Conservation (phyloP, 2,888 invertebrate species). For the Agonopterix heracliana region DNA sequence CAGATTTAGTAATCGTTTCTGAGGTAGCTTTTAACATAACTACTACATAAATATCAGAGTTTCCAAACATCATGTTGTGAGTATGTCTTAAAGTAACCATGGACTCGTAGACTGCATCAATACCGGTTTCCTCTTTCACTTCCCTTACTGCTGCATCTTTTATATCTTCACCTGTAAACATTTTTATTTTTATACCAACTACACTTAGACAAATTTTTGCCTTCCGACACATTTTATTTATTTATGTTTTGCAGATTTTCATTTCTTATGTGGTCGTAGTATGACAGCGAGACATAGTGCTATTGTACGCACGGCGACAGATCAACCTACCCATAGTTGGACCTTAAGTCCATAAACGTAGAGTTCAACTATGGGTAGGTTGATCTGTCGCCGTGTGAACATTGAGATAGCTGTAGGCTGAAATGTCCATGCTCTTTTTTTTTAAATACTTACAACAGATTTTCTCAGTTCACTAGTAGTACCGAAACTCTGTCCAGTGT, state of each 20-base stretch:
- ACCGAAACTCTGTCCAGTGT: too few species aligned
- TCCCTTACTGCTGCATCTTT: conserved; percentile 89
- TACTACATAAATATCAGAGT: conserved; percentile 92
- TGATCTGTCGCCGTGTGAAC: too few species aligned
- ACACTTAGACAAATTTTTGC: not conserved
- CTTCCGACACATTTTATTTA: not conserved
- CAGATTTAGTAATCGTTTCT: conserved; percentile 79
- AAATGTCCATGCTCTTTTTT: too few species aligned
- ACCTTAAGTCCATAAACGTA: too few species aligned
- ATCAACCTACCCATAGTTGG: too few species aligned
- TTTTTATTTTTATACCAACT: not conserved
- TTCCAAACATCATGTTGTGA: conserved; percentile 84
- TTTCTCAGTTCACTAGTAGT: too few species aligned
- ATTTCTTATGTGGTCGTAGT: too few species aligned
- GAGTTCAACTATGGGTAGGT: too few species aligned
- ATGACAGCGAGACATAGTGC: too few species aligned
- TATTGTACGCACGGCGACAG: too few species aligned
- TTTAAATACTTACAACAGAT: too few species aligned
- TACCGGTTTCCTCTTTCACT: conserved; percentile 93
- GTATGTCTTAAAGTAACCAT: conserved; percentile 87
- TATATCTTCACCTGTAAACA: conserved; percentile 84
- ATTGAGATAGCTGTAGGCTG: too few species aligned
- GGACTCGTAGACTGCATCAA: conserved; percentile 84
- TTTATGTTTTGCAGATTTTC: not conserved
- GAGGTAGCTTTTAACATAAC: conserved; percentile 82